Percentiles rank a stretch among this genome's conserved stretches.
Evolutionary conservation across 35 echinoderm and acorn worm species (phyloP).

Genomic region (Heliocidaris tuberculata): DNA sequence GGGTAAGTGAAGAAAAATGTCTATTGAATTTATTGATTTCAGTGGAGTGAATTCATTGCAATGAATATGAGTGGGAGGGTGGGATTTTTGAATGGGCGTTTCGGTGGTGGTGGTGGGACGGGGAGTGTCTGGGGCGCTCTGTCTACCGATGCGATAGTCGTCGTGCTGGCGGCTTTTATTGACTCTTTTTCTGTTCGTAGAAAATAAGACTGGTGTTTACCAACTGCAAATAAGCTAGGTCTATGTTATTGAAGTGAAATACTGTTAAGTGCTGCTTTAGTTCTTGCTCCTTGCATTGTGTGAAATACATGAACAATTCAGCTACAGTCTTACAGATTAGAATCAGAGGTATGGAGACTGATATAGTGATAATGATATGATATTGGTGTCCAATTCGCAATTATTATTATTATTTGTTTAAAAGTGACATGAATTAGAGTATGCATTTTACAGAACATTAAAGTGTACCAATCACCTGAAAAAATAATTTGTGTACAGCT

Average conservation of each 20-base stretch:
- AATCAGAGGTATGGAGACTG: no score
- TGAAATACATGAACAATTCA: no score
- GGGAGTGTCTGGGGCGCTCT: neutral
- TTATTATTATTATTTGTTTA: no score
- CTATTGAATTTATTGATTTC: neutral
- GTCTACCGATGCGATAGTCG: neutral
- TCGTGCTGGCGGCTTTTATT: neutral
- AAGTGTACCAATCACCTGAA: no score
- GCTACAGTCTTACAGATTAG: no score
- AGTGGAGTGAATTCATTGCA: neutral
- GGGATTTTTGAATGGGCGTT: neutral
- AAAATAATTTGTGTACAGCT: no score
- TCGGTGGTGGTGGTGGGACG: neutral
- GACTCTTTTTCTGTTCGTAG: neutral
- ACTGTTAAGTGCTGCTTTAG: no score
- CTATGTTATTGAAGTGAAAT: neutral
- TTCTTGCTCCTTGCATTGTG: no score
- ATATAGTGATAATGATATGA: no score
- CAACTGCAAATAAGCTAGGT: neutral
- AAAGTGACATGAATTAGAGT: no score
- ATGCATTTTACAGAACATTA: no score
- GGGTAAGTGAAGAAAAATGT: neutral
- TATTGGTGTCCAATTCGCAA: no score
- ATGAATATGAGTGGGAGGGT: neutral
- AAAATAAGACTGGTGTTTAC: neutral